These are phyloP conservation scores for Ceratina japonica DNA, from an alignment of 1,140 invertebrate species.

Conservation along the genomic window DNA sequence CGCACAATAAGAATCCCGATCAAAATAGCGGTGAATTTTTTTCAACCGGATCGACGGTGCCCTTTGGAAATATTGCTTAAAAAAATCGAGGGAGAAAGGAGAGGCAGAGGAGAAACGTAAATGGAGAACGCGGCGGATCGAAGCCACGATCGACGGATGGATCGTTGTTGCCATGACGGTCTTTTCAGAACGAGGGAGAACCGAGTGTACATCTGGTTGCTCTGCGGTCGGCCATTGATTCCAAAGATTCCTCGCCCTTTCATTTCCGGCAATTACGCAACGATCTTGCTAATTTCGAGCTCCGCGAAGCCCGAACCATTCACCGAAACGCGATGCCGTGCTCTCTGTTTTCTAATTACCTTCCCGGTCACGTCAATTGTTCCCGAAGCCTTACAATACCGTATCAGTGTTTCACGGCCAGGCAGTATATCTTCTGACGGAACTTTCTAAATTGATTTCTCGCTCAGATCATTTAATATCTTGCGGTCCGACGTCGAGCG, in stretches of 20 bases:
- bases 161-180: constrained; percentile 69
- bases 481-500: no score
- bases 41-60: background rate
- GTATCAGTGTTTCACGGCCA: background rate
- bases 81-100: background rate
- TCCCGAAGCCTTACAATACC: constrained; percentile 3
- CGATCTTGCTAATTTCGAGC: constrained; percentile 26
- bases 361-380: constrained; percentile 1
- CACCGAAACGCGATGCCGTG: no score
- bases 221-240: constrained; percentile 46
- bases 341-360: constrained; percentile 9
- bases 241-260: constrained; percentile 46
- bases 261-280: constrained; percentile 37
- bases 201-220: constrained; percentile 45
- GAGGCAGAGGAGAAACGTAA: constrained; percentile 15
- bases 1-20: background rate
- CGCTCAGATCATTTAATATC: no score
- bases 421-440: no score
- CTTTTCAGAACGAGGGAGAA: constrained; percentile 51
- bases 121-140: constrained; percentile 49
- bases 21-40: background rate
- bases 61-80: constrained; percentile 1
- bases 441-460: no score
- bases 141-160: constrained; percentile 51
- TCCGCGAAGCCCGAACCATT: constrained; percentile 1